Evolutionary conservation across 2,888 invertebrate species (phyloP).

Genomic region (Bruchidius siliquastri): DNA sequence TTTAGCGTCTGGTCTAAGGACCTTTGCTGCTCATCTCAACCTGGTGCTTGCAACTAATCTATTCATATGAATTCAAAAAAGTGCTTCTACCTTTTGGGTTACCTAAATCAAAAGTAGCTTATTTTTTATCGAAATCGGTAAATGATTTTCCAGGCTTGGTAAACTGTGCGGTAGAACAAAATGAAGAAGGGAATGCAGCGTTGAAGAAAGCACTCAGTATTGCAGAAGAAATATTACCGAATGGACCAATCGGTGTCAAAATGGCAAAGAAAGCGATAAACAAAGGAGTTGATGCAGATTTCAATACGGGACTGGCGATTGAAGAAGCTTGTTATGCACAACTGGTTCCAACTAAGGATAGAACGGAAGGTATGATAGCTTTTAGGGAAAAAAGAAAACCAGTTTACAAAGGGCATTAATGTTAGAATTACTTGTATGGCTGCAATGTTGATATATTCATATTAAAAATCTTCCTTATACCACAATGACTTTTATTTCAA

Average conservation of each 20-base stretch:
- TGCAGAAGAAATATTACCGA: constrained; percentile 82
- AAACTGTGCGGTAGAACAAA: constrained; percentile 81
- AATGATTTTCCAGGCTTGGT: constrained; percentile 83
- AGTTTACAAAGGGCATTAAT: constrained; percentile 74
- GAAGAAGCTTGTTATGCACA: constrained; percentile 92
- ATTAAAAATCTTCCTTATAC: too few relatives aligned
- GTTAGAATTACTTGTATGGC: too few relatives aligned
- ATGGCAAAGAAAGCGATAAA: constrained; percentile 92
- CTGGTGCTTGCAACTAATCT: too few relatives aligned
- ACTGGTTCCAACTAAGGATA: constrained; percentile 86
- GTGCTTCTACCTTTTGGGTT: too few relatives aligned
- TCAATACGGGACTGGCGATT: constrained; percentile 75
- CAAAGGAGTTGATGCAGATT: constrained; percentile 72
- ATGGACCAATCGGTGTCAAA: constrained; percentile 88
- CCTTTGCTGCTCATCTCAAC: too few relatives aligned
- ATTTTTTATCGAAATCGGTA: too few relatives aligned
- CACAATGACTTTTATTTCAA: too few relatives aligned
- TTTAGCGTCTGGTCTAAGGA: too few relatives aligned
- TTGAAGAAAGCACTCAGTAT: constrained; percentile 74
- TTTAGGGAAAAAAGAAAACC: constrained; percentile 93
- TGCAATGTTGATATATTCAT: too few relatives aligned
- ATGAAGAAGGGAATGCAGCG: constrained; percentile 75
- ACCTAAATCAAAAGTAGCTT: too few relatives aligned
- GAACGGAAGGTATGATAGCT: constrained; percentile 88
- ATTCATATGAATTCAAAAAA: too few relatives aligned